Evolutionary conservation across 1,140 invertebrate species (phyloP).

Genomic region (Drosophila repletoides): DNA sequence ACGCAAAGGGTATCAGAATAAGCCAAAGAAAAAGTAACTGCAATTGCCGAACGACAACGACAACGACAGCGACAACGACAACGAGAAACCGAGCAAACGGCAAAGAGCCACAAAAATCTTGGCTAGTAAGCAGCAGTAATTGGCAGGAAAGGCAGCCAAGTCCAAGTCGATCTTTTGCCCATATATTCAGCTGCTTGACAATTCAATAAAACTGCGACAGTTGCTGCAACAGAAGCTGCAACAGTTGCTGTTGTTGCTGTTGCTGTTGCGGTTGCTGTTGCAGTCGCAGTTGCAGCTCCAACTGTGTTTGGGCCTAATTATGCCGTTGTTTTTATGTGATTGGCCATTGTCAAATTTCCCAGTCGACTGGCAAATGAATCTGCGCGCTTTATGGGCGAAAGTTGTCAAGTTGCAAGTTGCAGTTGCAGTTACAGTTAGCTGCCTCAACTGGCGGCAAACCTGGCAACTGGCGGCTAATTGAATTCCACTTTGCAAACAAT

Average conservation of each 20-base stretch:
- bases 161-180: conserved; percentile 24
- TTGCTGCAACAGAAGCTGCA: too few species aligned
- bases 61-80: conserved; percentile 9
- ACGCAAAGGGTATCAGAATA: too few species aligned
- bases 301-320: conserved; percentile 26
- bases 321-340: conserved; percentile 45
- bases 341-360: conserved; percentile 31
- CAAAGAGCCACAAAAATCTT: conserved; percentile 18
- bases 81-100: conserved; percentile 34
- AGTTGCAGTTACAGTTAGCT: conserved; percentile 12
- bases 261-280: conserved; percentile 18
- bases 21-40: too few species aligned
- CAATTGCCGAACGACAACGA: conserved; percentile 12
- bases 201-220: conserved; percentile 62
- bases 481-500: conserved; percentile 42
- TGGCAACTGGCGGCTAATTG: too few species aligned
- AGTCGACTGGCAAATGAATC: conserved; percentile 25
- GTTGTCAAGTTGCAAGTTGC: conserved; percentile 27
- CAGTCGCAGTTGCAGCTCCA: conserved; percentile 12
- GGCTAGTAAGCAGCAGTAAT: conserved; percentile 45
- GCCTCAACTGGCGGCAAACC: not conserved
- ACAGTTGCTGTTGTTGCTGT: conserved; percentile 30
- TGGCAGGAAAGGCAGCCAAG: conserved; percentile 62
- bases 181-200: conserved; percentile 46
- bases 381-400: conserved; percentile 39